Conservation (phyloP, 2,888 invertebrate species). For the Altica lythri region DNA sequence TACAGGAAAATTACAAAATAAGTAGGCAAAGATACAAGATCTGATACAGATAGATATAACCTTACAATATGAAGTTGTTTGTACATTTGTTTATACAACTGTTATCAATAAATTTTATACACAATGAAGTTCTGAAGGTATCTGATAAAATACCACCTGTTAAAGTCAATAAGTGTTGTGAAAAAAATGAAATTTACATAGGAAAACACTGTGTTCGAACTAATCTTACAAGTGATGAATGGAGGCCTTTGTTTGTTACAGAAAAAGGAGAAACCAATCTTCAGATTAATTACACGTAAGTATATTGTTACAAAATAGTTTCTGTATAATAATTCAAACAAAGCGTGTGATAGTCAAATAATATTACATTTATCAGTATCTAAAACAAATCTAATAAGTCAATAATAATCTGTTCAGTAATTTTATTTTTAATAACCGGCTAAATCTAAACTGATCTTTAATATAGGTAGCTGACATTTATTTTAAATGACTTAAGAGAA, state of each 20-base stretch:
- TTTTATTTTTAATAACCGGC: too few relatives aligned
- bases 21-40: slow-evolving; percentile 8
- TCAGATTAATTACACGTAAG: slow-evolving; percentile 59
- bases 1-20: neutral
- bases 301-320: too few relatives aligned
- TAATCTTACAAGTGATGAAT: slow-evolving; percentile 66
- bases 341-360: too few relatives aligned
- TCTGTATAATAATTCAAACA: too few relatives aligned
- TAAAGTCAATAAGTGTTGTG: slow-evolving; percentile 80
- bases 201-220: slow-evolving; percentile 69
- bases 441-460: too few relatives aligned
- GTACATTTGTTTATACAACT: slow-evolving; percentile 4
- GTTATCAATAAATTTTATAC: slow-evolving; percentile 9
- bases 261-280: slow-evolving; percentile 64
- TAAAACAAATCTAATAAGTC: too few relatives aligned
- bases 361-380: too few relatives aligned
- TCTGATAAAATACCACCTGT: slow-evolving; percentile 43
- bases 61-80: slow-evolving; percentile 7
- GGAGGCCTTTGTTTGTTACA: slow-evolving; percentile 68
- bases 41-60: neutral
- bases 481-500: too few relatives aligned
- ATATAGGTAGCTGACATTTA: too few relatives aligned
- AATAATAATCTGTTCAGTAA: too few relatives aligned
- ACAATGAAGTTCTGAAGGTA: slow-evolving; percentile 27
- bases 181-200: slow-evolving; percentile 70